Base-by-base conservation (phyloP, 2,113 vertebrate genomes). In the Cryptotis parvus region DNA sequence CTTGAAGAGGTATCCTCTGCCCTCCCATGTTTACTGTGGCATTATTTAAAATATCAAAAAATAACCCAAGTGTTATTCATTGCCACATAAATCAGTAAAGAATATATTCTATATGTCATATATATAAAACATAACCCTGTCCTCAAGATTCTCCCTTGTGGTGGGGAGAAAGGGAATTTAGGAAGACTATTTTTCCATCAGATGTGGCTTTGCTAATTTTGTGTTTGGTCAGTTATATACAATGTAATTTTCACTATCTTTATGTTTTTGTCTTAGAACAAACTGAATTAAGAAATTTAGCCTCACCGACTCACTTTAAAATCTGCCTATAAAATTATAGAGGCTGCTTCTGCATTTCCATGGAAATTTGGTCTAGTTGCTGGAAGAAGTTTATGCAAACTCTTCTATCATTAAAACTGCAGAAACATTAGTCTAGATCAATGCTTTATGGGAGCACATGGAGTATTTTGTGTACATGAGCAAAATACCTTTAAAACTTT, bases 41-140 rank as follows among this genome's bases (percentile, higher is more conserved):
- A 72, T 72, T 45, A 45, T 63, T 63, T 20, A 29, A 10, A 52
- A 63, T 26, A n/a, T 27, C 37, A 27, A 14, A 33, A n/a, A 72
- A n/a, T n/a, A 33, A 65, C 39, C n/a, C 61, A 31, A 68, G 16
- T 31, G 39, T n/a, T 37, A 27, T 61, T 1, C n/a, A 9, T 61
- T 10, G 6, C 35, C n/a, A 85, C 11, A 72, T 9, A 2, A 39
- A n/a, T 39, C 8, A n/a, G 31, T 84, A 61, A 78, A 78, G 65
- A 24, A 43, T 70, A 78, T 61, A 8, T 78, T 18, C 4, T 65
- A 65, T 20, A 45, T 66, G 45, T 63, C n/a, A n/a, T n/a, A n/a
- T n/a, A n/a, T n/a, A n/a, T n/a, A n/a, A n/a, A 0, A 1, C 5
- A n/a, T 3, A 61, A 39, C 6, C 2, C 6, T 10, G 22, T 45